Percentiles rank a stretch among this genome's conserved stretches.
These are phyloP conservation scores for Neelides sp. DNA, from an alignment of 1,140 invertebrate species.

Conservation along the genomic window DNA sequence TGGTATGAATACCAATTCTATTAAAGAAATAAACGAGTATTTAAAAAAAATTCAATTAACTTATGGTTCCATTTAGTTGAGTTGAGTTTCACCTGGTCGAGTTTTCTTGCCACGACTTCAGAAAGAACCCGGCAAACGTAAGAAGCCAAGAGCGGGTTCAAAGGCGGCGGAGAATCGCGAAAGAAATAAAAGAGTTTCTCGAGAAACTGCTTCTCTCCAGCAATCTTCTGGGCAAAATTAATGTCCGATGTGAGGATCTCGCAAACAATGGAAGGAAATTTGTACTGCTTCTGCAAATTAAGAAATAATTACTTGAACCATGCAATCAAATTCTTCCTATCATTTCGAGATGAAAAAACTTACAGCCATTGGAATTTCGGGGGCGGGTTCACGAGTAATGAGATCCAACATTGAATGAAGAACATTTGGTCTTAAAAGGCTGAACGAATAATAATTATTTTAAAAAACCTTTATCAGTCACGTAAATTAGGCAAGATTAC, in stretches of 20 bases:
- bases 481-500: slow-evolving; percentile 5
- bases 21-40: slow-evolving; percentile 9
- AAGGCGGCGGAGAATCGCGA: slow-evolving; percentile 66
- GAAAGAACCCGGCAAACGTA: slow-evolving; percentile 91
- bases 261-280: slow-evolving; percentile 83
- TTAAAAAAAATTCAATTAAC: slow-evolving; percentile 6
- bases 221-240: slow-evolving; percentile 69
- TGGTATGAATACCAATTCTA: slow-evolving; percentile 85
- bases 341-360: too few relatives aligned
- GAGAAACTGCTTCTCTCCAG: slow-evolving; percentile 59
- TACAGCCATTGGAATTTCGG: slow-evolving; percentile 41
- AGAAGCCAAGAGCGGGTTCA: slow-evolving; percentile 86
- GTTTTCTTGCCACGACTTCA: slow-evolving; percentile 66
- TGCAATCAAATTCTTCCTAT: background rate
- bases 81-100: slow-evolving; percentile 49
- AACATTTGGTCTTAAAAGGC: slow-evolving; percentile 66
- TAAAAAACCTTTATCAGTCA: too few relatives aligned
- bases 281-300: slow-evolving; percentile 66
- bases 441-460: too few relatives aligned
- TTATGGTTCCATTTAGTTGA: background rate
- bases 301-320: slow-evolving; percentile 11
- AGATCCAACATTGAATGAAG: slow-evolving; percentile 73
- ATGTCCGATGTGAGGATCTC: slow-evolving; percentile 85
- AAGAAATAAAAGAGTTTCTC: slow-evolving; percentile 70
- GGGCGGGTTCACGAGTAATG: slow-evolving; percentile 69